Base-by-base conservation (phyloP, 2,888 invertebrate species). In the Trichacis sp. region DNA sequence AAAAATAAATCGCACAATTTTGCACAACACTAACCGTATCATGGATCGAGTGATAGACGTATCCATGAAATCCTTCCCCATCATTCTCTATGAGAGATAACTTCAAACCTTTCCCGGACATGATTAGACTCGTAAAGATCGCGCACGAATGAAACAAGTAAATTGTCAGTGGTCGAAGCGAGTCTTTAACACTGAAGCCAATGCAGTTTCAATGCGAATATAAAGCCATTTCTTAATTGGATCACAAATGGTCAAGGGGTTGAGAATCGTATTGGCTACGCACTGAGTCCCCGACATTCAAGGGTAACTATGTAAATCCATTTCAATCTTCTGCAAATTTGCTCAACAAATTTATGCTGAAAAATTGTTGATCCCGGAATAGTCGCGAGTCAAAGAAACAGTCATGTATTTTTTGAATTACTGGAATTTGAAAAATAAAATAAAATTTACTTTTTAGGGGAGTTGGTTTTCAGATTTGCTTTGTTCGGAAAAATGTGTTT, bases 181-280 rank as follows among this genome's bases (percentile, higher is more conserved):
- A 72, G 63, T 69, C 71, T 68, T 67, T 57, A 68, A 71, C 54
- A 43, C 66, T 64, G 76, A 77, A 74, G 76, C 73, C 75, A 71
- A 71, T 68, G 60, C 68, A 62, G 69, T 73, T 73, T 73, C 75
- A 77, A 77, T 76, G 70, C 75, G 67, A 70, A 68, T 52, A 65
- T 64, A 57, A 50, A 56, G 60, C 58, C 50, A 51, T n/a, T n/a
- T 64, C 62, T 74, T 77, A 77, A 77, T 77, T 76, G 76, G 77
- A 78, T 78, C 74, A 70, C 55, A 54, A 56, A 62, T 61, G 57
- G 51, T 50, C 51, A 43, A 20, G 42, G 42, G 47, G 48, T 53
- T 47, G 47, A 36, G 60, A 64, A 65, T 63, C 57, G 57, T 63
- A 62, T 62, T 55, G 61, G 64, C 18, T 47, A 29, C 58, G 48